A percentile compares a stretch with the other conserved stretches of the same genome.
Evolutionary conservation across 2,113 vertebrate genomes (phyloP).

Genomic region (Acrocephalus arundinaceus): DNA sequence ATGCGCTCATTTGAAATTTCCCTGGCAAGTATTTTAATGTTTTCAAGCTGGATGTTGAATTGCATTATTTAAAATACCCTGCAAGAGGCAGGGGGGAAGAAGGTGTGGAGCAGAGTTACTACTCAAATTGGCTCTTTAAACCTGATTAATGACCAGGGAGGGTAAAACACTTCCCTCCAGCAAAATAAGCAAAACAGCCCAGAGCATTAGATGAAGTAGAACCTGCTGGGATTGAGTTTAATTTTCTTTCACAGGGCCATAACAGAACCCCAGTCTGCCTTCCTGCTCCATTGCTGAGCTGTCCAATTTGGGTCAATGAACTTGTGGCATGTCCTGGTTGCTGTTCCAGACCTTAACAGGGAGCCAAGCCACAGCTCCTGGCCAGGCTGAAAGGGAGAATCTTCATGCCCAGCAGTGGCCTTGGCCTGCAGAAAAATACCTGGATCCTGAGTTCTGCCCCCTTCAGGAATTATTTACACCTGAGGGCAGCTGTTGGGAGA

Average conservation of each 20-base stretch:
- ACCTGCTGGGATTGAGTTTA: constrained; percentile 32
- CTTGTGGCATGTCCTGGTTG: background rate
- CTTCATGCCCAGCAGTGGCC: background rate
- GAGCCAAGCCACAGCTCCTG: background rate
- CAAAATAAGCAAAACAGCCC: constrained; percentile 19
- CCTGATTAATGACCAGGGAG: constrained; percentile 39
- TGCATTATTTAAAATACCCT: constrained; percentile 13
- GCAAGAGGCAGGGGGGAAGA: background rate
- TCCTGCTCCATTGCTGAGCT: constrained; percentile 14
- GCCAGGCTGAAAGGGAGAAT: background rate
- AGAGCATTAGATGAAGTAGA: background rate
- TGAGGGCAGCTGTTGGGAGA: background rate
- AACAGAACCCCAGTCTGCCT: constrained; percentile 31
- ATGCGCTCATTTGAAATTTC: constrained; percentile 19
- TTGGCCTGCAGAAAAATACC: background rate
- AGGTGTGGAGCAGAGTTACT: constrained; percentile 21
- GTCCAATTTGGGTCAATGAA: constrained; percentile 18
- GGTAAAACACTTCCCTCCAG: constrained; percentile 30
- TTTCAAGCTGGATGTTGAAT: constrained; percentile 34
- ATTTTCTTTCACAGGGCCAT: constrained; percentile 29
- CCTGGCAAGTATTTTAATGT: constrained; percentile 5
- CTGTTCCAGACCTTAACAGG: background rate
- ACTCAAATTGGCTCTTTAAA: constrained; percentile 50
- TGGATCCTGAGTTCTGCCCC: background rate
- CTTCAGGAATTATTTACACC: background rate